These are phyloP conservation scores for Drosophila fuyamai DNA, from an alignment of 1,140 invertebrate genomes.

Conservation along the genomic window DNA sequence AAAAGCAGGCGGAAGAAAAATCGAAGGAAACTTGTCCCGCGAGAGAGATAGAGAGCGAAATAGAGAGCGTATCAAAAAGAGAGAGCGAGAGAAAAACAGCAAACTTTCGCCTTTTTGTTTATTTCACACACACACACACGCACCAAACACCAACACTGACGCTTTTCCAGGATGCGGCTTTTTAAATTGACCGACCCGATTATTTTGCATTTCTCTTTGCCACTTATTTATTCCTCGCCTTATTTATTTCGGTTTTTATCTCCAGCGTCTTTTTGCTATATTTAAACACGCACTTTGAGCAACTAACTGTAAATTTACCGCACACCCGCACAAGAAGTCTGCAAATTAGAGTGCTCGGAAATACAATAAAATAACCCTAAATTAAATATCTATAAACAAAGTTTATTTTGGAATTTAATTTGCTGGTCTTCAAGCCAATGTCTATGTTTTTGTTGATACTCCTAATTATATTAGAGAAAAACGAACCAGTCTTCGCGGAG, in stretches of 20 bases:
- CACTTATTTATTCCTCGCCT: conserved; percentile 16
- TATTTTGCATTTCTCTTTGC: conserved; percentile 24
- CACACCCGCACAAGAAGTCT: conserved; percentile 26
- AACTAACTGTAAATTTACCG: conserved; percentile 68
- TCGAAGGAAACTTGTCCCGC: conserved; percentile 47
- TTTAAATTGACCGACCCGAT: conserved; percentile 33
- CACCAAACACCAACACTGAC: conserved; percentile 22
- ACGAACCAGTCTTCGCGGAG: conserved; percentile 10
- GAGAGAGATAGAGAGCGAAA: conserved; percentile 48
- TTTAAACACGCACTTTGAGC: conserved; percentile 68
- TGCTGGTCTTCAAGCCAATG: conserved; percentile 6
- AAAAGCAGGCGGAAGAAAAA: conserved; percentile 56
- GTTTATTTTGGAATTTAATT: not conserved
- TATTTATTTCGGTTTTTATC: conserved; percentile 16
- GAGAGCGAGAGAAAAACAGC: conserved; percentile 38
- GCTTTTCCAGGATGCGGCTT: conserved; percentile 73
- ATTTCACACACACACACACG: conserved; percentile 53
- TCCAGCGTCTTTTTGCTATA: conserved; percentile 54
- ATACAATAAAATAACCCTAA: not conserved
- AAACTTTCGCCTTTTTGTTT: conserved; percentile 79
- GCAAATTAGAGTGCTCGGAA: not conserved
- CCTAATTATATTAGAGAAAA: not conserved
- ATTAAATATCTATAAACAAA: not conserved
- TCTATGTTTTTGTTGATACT: conserved; percentile 15
- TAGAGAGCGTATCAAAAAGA: conserved; percentile 31